These are phyloP conservation scores for Saccostrea echinata DNA, from an alignment of 1,140 invertebrate species.

Conservation along the genomic window DNA sequence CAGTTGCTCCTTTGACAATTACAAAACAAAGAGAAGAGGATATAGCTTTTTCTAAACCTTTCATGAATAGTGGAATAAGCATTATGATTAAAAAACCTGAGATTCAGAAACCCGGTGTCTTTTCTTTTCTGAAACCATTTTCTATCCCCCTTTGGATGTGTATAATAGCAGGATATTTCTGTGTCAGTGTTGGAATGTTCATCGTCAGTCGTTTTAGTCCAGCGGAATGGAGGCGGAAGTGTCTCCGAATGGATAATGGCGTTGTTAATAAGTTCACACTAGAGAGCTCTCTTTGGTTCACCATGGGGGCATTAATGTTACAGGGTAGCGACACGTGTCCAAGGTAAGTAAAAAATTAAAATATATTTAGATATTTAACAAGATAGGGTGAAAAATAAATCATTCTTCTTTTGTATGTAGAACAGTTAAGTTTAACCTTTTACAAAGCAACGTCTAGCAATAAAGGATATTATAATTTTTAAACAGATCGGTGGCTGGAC, in stretches of 20 bases:
- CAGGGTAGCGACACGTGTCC: conserved; percentile 93
- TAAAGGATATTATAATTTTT: neutral
- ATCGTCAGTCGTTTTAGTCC: conserved; percentile 84
- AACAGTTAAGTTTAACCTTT: too few relatives aligned
- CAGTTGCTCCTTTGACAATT: conserved; percentile 78
- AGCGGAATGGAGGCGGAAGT: conserved; percentile 80
- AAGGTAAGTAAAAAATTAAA: conserved; percentile 59
- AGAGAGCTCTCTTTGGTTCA: conserved; percentile 88
- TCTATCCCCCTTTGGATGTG: conserved; percentile 84
- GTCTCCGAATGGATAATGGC: conserved; percentile 83
- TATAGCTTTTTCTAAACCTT: conserved; percentile 79
- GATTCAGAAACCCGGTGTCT: conserved; percentile 91
- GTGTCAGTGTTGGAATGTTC: conserved; percentile 90
- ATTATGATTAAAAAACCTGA: conserved; percentile 79
- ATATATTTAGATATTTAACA: neutral
- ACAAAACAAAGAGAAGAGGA: conserved; percentile 75
- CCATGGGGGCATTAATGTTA: conserved; percentile 97
- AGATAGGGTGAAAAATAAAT: too few relatives aligned
- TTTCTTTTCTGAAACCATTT: conserved; percentile 96
- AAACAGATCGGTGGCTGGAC: conserved; percentile 69
- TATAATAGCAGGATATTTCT: conserved; percentile 97
- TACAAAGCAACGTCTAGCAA: neutral
- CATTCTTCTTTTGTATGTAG: too few relatives aligned
- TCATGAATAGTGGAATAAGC: conserved; percentile 80
- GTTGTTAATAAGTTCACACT: conserved; percentile 88